phyloP scores from a whole-genome alignment of 1,140 invertebrate species.

The Drosophila repleta region DNA sequence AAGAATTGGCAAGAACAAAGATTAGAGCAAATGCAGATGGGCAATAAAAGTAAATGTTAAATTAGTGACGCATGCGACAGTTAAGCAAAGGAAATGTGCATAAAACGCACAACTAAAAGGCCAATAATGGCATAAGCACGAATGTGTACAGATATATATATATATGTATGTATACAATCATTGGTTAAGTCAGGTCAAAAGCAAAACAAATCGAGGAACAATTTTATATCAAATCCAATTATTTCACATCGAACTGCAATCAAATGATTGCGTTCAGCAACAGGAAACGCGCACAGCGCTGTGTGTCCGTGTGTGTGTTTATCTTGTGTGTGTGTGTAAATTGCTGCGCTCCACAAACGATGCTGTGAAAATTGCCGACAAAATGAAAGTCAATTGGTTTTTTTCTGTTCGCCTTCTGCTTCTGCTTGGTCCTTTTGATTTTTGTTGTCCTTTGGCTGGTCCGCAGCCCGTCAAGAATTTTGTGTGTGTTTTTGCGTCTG shows the following conservation, averaged over 20 bases:
- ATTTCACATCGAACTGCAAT: constrained; percentile 80
- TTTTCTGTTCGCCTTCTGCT: constrained; percentile 31
- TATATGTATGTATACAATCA: background rate
- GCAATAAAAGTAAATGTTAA: constrained; percentile 73
- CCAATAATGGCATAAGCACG: constrained; percentile 42
- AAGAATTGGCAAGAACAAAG: constrained; percentile 35
- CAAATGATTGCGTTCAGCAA: constrained; percentile 77
- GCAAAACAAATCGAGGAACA: constrained; percentile 61
- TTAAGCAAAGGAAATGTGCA: constrained; percentile 47
- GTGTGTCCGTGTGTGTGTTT: background rate
- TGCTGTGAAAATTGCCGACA: constrained; percentile 75
- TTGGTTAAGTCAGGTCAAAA: constrained; percentile 33
- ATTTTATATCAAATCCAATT: constrained; percentile 83
- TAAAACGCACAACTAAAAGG: constrained; percentile 57
- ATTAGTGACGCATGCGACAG: constrained; percentile 69
- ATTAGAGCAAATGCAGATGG: constrained; percentile 42
- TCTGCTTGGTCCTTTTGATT: constrained; percentile 25
- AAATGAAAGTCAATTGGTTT: constrained; percentile 81
- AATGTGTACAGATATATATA: background rate
- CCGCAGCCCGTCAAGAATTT: constrained; percentile 59
- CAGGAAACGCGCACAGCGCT: constrained; percentile 47
- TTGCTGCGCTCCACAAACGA: constrained; percentile 47
- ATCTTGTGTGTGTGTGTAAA: constrained; percentile 22
- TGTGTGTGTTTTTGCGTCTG: constrained; percentile 36
- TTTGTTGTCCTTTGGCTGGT: constrained; percentile 31